phyloP scores from a whole-genome alignment of 2,888 invertebrate genomes.

The Amiota minor region DNA sequence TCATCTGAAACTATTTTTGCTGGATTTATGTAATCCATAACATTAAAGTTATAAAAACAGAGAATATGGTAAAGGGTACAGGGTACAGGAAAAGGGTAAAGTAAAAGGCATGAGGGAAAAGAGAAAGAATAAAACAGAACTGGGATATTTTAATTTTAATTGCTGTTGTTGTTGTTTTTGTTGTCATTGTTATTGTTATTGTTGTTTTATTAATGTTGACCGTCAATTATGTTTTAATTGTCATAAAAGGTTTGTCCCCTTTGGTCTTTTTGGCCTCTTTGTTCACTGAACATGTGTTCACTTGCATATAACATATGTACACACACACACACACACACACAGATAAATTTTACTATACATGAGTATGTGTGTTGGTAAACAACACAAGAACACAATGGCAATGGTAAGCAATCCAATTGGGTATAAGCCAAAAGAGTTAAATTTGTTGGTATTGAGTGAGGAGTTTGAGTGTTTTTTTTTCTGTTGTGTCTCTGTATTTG shows the following conservation, averaged over 20 bases:
- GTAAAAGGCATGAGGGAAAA: neutral
- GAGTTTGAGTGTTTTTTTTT: neutral
- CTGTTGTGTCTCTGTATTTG: neutral
- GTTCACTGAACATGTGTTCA: too few relatives aligned
- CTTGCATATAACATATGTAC: constrained; percentile 1
- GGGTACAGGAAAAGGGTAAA: neutral
- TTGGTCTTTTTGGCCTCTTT: constrained; percentile 23
- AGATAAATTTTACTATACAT: neutral
- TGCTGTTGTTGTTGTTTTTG: constrained; percentile 20
- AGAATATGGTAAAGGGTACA: constrained; percentile 13
- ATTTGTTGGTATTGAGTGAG: neutral
- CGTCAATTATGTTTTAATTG: constrained; percentile 74
- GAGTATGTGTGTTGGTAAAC: constrained; percentile 15
- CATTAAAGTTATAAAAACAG: neutral
- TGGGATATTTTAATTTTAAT: neutral
- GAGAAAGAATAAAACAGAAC: neutral
- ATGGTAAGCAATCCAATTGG: constrained; percentile 20
- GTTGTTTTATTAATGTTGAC: constrained; percentile 69
- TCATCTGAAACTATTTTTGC: too few relatives aligned
- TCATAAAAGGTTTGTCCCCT: constrained; percentile 71
- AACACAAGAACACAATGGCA: neutral
- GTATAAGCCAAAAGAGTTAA: constrained; percentile 24
- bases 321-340: constrained; percentile 9
- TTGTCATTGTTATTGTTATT: constrained; percentile 31
- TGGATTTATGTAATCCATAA: too few relatives aligned